Conservation (phyloP, 1,140 invertebrate genomes). For the Psix sp. region DNA sequence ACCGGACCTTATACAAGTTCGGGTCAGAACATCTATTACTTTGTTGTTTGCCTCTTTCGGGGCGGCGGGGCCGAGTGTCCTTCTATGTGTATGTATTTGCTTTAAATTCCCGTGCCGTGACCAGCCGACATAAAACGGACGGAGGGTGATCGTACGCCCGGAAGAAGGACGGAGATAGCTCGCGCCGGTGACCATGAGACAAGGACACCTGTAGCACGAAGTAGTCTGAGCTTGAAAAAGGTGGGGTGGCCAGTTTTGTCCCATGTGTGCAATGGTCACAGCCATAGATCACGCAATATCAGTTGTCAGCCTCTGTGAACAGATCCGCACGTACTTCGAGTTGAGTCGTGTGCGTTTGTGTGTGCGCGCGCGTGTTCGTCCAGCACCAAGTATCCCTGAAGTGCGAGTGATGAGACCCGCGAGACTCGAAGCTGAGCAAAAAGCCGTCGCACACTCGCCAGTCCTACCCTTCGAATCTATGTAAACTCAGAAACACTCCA, state of each 20-base stretch:
- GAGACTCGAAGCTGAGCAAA: conserved; percentile 71
- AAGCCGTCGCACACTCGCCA: conserved; percentile 46
- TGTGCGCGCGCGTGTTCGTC: conserved; percentile 11
- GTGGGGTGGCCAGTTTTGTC: conserved; percentile 63
- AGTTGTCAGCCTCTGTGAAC: conserved; percentile 73
- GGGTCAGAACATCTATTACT: conserved; percentile 76
- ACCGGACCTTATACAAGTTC: conserved; percentile 57
- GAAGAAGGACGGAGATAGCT: conserved; percentile 25
- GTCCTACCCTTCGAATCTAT: conserved; percentile 4
- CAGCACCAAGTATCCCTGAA: conserved; percentile 66
- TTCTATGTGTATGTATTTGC: conserved; percentile 39
- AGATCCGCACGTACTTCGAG: conserved; percentile 61
- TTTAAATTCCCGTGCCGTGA: conserved; percentile 59
- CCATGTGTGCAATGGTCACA: conserved; percentile 75
- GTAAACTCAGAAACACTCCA: conserved; percentile 54
- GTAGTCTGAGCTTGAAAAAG: conserved; percentile 25
- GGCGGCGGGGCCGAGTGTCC: conserved; percentile 15
- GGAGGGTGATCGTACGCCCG: conserved; percentile 63
- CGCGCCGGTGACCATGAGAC: conserved; percentile 5
- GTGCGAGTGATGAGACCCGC: conserved; percentile 76
- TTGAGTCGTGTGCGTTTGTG: conserved; percentile 5
- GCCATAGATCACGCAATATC: conserved; percentile 78
- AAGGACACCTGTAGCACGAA: conserved; percentile 26
- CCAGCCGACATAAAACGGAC: conserved; percentile 57
- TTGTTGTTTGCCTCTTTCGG: conserved; percentile 69